Evolutionary conservation across 2,888 invertebrate species (phyloP).

Genomic region (Euzetes globulus): DNA sequence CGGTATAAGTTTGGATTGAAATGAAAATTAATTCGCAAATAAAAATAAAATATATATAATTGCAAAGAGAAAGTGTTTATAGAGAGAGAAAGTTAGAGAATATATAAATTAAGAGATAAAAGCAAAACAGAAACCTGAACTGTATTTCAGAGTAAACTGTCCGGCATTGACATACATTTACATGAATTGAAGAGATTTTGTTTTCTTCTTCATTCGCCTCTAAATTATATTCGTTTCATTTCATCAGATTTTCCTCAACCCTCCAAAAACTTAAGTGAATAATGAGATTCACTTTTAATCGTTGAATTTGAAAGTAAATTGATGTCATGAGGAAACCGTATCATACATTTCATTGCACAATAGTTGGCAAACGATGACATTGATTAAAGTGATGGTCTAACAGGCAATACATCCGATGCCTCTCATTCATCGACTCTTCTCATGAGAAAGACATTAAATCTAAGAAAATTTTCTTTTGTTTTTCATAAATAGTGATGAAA

Average conservation of each 20-base stretch:
- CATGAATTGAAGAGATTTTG: neutral
- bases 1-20: too few species aligned
- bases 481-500: too few species aligned
- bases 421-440: too few species aligned
- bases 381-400: neutral
- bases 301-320: neutral
- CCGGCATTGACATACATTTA: slow-evolving; percentile 18
- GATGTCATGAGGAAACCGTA: slow-evolving; percentile 22
- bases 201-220: neutral
- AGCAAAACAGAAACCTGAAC: too few species aligned
- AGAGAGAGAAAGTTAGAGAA: neutral
- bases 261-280: neutral
- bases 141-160: neutral
- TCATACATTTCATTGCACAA: neutral
- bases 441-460: too few species aligned
- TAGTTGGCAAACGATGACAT: neutral
- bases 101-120: neutral
- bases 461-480: too few species aligned
- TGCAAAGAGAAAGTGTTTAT: neutral
- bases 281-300: slow-evolving; percentile 18
- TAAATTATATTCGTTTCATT: neutral
- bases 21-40: too few species aligned
- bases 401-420: too few species aligned
- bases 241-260: slow-evolving; percentile 11
- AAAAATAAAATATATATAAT: neutral